Percentiles rank a stretch among this genome's conserved stretches.
Conservation (phyloP, 2,113 vertebrate genomes). For the Cheilinus undulatus region DNA sequence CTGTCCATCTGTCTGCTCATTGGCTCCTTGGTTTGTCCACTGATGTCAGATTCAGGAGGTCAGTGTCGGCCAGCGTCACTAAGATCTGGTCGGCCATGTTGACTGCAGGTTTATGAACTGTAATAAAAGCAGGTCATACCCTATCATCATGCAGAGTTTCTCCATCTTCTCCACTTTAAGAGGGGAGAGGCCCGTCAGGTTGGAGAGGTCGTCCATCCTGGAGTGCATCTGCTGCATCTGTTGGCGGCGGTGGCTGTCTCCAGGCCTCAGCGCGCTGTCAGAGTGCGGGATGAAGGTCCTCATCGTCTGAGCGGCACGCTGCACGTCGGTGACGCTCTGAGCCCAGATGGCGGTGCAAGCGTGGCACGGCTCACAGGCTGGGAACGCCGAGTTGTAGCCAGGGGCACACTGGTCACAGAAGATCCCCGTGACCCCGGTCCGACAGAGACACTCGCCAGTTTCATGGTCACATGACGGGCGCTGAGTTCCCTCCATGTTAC, state of each 20-base stretch:
- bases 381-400: slow-evolving; percentile 81
- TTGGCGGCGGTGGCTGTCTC: slow-evolving; percentile 65
- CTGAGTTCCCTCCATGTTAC: slow-evolving; percentile 83
- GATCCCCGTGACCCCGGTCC: slow-evolving; percentile 75
- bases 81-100: too few relatives aligned
- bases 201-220: slow-evolving; percentile 73
- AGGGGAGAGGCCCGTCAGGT: slow-evolving; percentile 61
- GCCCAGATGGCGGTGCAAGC: slow-evolving; percentile 85
- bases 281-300: slow-evolving; percentile 44
- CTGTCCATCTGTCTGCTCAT: too few relatives aligned
- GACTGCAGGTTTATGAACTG: too few relatives aligned
- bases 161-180: slow-evolving; percentile 71
- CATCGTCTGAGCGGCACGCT: slow-evolving; percentile 76
- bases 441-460: slow-evolving; percentile 86
- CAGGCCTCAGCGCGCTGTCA: background rate
- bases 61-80: too few relatives aligned
- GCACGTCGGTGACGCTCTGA: slow-evolving; percentile 73
- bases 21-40: too few relatives aligned
- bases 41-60: too few relatives aligned
- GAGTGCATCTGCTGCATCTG: slow-evolving; percentile 78
- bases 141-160: slow-evolving; percentile 73
- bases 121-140: slow-evolving; percentile 68
- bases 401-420: slow-evolving; percentile 84
- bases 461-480: slow-evolving; percentile 84
- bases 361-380: slow-evolving; percentile 85